These are phyloP conservation scores for Eupeodes corollae DNA, from an alignment of 1,140 invertebrate genomes.

Conservation along the genomic window DNA sequence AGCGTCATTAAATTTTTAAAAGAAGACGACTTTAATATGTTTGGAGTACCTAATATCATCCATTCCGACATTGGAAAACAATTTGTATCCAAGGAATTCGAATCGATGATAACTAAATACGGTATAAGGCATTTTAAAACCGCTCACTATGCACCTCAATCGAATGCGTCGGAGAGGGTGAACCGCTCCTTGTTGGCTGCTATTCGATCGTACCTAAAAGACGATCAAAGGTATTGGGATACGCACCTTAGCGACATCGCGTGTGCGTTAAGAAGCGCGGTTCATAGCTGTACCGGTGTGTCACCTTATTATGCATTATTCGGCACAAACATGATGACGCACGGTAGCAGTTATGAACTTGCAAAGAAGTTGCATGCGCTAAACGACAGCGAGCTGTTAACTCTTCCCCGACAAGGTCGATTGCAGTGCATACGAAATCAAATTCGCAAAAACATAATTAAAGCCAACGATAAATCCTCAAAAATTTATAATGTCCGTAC, in stretches of 20 bases:
- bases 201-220: background rate
- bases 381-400: background rate
- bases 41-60: conserved; percentile 4
- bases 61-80: conserved; percentile 6
- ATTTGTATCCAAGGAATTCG: background rate
- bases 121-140: conserved; percentile 3
- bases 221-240: conserved; percentile 5
- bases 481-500: too few relatives aligned
- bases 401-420: too few relatives aligned
- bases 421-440: too few relatives aligned
- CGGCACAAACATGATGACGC: conserved; percentile 1
- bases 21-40: background rate
- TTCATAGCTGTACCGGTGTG: background rate
- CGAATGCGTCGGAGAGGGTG: background rate
- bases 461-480: too few relatives aligned
- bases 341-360: background rate
- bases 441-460: too few relatives aligned
- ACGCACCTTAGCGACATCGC: background rate
- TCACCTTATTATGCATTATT: background rate
- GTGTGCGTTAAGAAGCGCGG: background rate
- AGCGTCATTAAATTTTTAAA: background rate
- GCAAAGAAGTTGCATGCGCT: background rate
- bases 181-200: background rate
- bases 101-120: background rate
- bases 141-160: background rate